Conservation (phyloP, 1,140 invertebrate species). For the Cylas formicarius region DNA sequence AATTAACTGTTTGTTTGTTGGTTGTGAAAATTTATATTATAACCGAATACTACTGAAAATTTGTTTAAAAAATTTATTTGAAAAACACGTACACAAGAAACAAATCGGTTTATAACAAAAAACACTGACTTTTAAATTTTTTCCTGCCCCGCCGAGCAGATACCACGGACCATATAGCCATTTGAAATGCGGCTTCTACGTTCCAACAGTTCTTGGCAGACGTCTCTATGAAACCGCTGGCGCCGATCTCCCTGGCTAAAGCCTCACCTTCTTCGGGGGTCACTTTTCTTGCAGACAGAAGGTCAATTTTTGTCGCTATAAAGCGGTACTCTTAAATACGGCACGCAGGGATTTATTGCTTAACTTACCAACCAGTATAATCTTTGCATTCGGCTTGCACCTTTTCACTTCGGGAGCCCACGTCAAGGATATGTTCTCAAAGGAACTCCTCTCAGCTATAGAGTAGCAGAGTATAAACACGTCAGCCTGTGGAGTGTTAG, state of each 20-base stretch:
- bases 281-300: conserved; percentile 34
- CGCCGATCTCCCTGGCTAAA: conserved; percentile 28
- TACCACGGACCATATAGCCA: conserved; percentile 22
- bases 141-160: neutral
- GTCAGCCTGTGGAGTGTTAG: conserved; percentile 94
- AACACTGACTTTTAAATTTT: conserved; percentile 4
- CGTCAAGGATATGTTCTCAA: conserved; percentile 96
- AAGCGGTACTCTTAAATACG: conserved; percentile 7
- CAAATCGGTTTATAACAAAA: conserved; percentile 7
- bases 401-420: conserved; percentile 80
- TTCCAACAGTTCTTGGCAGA: conserved; percentile 27
- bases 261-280: conserved; percentile 23
- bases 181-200: conserved; percentile 38
- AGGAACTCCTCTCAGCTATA: conserved; percentile 92
- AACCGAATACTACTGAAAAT: too few species aligned
- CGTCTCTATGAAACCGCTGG: conserved; percentile 30
- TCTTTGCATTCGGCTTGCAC: conserved; percentile 30
- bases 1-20: too few species aligned
- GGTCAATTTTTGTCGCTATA: conserved; percentile 56
- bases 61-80: conserved; percentile 13
- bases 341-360: neutral
- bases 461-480: conserved; percentile 98
- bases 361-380: conserved; percentile 33
- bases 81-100: neutral
- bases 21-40: too few species aligned